These are phyloP conservation scores for Gymnodraco acuticeps DNA, from an alignment of 2,797 vertebrate species.

Conservation along the genomic window DNA sequence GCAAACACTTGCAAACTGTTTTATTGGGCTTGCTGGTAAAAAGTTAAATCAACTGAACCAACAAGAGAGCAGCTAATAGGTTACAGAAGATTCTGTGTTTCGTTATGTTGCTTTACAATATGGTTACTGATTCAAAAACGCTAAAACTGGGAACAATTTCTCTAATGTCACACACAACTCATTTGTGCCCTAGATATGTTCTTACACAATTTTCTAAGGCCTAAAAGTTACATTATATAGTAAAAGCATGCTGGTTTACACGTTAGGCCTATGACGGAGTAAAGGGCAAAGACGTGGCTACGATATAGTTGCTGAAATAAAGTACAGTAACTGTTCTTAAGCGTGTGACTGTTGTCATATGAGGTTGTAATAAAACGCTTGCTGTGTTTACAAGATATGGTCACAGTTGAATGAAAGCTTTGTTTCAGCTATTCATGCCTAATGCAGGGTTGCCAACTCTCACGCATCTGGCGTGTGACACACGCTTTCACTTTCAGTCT, in stretches of 20 bases:
- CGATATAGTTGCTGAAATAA: constrained; percentile 10
- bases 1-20: constrained; percentile 29
- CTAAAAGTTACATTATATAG: not conserved
- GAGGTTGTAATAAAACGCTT: constrained; percentile 39
- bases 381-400: constrained; percentile 21
- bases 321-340: constrained; percentile 25
- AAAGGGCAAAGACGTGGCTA: constrained; percentile 37
- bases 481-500: too few species aligned
- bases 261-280: constrained; percentile 18
- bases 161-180: not conserved
- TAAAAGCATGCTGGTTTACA: constrained; percentile 7
- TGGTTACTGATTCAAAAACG: not conserved
- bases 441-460: too few species aligned
- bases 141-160: not conserved
- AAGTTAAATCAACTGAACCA: constrained; percentile 11
- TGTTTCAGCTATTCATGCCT: constrained; percentile 18
- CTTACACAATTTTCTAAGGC: not conserved
- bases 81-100: constrained; percentile 19
- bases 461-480: too few species aligned
- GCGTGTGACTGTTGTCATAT: constrained; percentile 62
- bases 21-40: constrained; percentile 44
- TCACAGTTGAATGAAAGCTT: constrained; percentile 44
- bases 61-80: constrained; percentile 15
- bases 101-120: constrained; percentile 1
- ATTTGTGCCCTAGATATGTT: not conserved